Evolutionary conservation across 2,797 vertebrate genomes (phyloP), one percentile per base, ranked within the genome.

Genomic region (Spheniscus humboldti): DNA sequence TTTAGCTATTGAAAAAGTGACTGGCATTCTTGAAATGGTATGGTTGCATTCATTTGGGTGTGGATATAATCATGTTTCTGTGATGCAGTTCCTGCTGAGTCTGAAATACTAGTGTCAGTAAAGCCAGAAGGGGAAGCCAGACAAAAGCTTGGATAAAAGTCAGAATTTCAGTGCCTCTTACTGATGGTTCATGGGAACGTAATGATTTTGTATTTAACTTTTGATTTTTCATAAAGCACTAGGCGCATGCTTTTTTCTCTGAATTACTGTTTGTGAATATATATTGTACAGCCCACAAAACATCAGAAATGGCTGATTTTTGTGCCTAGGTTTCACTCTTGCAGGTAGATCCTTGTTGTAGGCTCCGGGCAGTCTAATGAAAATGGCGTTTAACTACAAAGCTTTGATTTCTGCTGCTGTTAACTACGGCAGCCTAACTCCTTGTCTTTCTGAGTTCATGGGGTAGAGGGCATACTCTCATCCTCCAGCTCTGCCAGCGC

Each of bases 81-180:
- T 52, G 81, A 86, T 93, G 86, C 57, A 45, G 55, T 64, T 96
- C 93, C 96, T 90, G 94, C 93, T 88, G 94, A 72, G 92, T 81
- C 80, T 97, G 93, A 97, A 97, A 96, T 91, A 79, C 76, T 83
- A 11, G 87, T 96, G 94, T 92, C 92, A 78, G 95, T 66, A 92
- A 93, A 95, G 86, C 91, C 87, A 92, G 85, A 72, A 95, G 86
- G 74, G 68, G n/a, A 93, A 94, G 88, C 89, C 89, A 94, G 94
- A 93, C 91, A 78, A 97, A 96, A 94, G 82, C 82, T 88, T 94
- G 92, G 94, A 92, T 88, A 60, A 90, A 84, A 97, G 59, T 97
- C 91, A 95, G 92, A 37, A 67, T 94, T 89, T 95, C 39, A 69
- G 19, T 97, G 88, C 72, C 55, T 92, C 43, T 91, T 66, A 18